These are phyloP conservation scores for Bombus soroeensis DNA, from an alignment of 1,140 invertebrate species.

Conservation along the genomic window DNA sequence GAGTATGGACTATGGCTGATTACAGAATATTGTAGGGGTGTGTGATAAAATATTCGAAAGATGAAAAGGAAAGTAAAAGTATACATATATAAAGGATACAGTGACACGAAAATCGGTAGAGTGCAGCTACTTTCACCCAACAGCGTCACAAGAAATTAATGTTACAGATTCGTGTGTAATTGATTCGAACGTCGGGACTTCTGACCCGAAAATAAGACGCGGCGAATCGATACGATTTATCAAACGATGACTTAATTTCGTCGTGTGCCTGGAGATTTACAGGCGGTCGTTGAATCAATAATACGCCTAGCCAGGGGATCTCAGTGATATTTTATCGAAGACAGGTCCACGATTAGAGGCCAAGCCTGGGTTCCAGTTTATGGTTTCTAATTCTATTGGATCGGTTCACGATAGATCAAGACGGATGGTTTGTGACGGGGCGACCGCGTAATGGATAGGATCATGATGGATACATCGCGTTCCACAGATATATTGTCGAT, in stretches of 20 bases:
- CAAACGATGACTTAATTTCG: slow-evolving; percentile 65
- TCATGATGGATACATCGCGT: slow-evolving; percentile 60
- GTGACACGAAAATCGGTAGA: background rate
- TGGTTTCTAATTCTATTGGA: slow-evolving; percentile 63
- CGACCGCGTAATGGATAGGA: slow-evolving; percentile 57
- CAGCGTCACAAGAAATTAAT: background rate
- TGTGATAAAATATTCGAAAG: too few relatives aligned
- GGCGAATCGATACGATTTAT: slow-evolving; percentile 50
- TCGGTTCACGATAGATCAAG: slow-evolving; percentile 57
- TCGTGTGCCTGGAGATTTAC: slow-evolving; percentile 47
- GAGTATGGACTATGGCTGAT: too few relatives aligned
- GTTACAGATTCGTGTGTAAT: slow-evolving; percentile 37
- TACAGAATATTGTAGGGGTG: too few relatives aligned
- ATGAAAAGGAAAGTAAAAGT: background rate
- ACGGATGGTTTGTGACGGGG: slow-evolving; percentile 60
- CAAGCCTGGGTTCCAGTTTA: slow-evolving; percentile 28
- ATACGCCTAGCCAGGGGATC: slow-evolving; percentile 34
- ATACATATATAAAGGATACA: background rate
- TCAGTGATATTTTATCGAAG: slow-evolving; percentile 61
- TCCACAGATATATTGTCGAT: slow-evolving; percentile 33
- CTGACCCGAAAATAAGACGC: slow-evolving; percentile 38
- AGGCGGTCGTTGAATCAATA: slow-evolving; percentile 56
- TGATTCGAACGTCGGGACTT: slow-evolving; percentile 41
- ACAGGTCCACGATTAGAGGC: slow-evolving; percentile 52
- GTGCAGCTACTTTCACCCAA: background rate